Conservation (phyloP, 2,113 vertebrate genomes). For the Nycticorax nycticorax region DNA sequence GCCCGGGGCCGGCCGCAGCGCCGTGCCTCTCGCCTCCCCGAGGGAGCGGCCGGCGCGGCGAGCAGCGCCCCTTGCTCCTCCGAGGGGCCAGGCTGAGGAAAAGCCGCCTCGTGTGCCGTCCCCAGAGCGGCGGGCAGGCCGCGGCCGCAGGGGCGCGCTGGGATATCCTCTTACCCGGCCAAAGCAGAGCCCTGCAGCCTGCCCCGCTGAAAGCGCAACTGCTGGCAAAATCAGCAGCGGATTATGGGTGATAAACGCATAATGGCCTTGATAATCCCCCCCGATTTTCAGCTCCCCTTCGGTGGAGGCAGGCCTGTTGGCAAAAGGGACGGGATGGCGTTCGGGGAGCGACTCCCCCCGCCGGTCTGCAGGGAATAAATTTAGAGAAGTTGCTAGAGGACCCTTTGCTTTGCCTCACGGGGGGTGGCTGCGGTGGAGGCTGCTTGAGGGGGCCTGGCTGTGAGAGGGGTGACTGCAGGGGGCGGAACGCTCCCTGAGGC, state of each 20-base stretch:
- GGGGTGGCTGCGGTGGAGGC: neutral
- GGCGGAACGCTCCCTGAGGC: neutral
- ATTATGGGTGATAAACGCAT: neutral
- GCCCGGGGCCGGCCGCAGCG: too few species aligned
- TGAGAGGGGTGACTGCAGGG: neutral
- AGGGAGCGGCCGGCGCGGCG: neutral
- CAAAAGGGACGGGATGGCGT: neutral
- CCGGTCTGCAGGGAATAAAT: neutral
- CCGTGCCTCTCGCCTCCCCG: neutral
- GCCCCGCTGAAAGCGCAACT: neutral
- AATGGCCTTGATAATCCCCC: constrained; percentile 8
- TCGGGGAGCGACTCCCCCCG: neutral
- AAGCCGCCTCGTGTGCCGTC: fast-evolving
- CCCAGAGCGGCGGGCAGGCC: neutral
- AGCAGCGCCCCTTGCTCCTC: too few species aligned
- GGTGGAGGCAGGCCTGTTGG: neutral
- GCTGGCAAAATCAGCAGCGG: neutral
- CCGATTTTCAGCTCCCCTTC: neutral
- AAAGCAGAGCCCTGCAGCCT: neutral
- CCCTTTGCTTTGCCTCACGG: neutral
- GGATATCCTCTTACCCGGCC: neutral
- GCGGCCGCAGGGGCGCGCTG: neutral
- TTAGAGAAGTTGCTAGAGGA: neutral
- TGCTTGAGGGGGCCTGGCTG: neutral
- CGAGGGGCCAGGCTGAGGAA: neutral